Conservation (phyloP, 2,888 invertebrate species). For the Torymus texanus region DNA sequence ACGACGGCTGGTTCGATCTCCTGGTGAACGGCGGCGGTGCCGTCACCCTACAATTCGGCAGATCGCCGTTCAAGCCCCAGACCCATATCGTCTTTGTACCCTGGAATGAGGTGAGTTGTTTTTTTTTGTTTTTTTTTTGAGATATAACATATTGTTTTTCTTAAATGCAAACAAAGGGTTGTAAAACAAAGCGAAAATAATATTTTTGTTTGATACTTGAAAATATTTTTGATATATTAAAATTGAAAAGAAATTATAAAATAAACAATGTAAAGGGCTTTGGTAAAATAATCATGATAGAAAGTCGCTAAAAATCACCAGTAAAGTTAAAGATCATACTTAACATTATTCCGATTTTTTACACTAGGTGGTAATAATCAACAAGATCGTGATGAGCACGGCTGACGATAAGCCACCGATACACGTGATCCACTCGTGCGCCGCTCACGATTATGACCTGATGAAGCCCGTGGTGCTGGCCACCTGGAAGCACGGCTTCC, state of each 20-base stretch:
- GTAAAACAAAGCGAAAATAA: no score
- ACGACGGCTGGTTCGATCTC: conserved; percentile 97
- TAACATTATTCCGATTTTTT: conserved; percentile 40
- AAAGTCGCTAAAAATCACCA: no score
- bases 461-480: conserved; percentile 96
- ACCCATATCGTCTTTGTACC: conserved; percentile 93
- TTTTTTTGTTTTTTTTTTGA: neutral
- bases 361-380: conserved; percentile 90
- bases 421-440: conserved; percentile 85
- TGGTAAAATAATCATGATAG: neutral
- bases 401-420: conserved; percentile 85
- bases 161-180: no score
- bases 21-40: conserved; percentile 99
- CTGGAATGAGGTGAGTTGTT: conserved; percentile 89
- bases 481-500: conserved; percentile 96
- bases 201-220: no score
- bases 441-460: conserved; percentile 91
- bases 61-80: conserved; percentile 92
- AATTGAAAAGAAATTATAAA: no score
- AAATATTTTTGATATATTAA: no score
- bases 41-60: conserved; percentile 94
- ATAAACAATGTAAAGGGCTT: no score
- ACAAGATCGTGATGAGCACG: conserved; percentile 88
- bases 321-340: neutral
- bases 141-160: no score